Percentiles rank a stretch among this genome's conserved stretches.
Evolutionary conservation across 2,113 vertebrate species (phyloP).

Genomic region (Rhinoderma darwinii): DNA sequence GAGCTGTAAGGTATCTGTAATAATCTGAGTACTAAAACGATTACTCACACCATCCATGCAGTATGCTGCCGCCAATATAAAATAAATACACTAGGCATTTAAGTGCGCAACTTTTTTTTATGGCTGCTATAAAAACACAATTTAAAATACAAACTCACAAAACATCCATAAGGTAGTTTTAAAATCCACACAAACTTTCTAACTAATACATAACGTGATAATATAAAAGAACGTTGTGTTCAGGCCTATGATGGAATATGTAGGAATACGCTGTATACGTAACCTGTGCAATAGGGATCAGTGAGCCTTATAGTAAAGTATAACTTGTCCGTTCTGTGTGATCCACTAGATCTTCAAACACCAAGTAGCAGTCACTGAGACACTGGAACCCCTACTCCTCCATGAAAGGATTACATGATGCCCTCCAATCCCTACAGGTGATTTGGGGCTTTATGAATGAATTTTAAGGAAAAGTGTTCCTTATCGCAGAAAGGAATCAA

Average conservation of each 20-base stretch:
- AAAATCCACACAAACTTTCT: not conserved
- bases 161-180: not conserved
- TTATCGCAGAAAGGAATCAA: too few species aligned
- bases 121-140: constrained; percentile 17
- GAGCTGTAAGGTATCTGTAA: too few species aligned
- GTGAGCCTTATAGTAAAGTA: not conserved
- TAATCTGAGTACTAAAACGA: not conserved
- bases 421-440: too few species aligned
- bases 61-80: not conserved
- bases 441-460: too few species aligned
- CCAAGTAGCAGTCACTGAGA: too few species aligned
- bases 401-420: too few species aligned
- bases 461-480: too few species aligned
- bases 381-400: too few species aligned
- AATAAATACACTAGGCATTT: not conserved
- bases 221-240: not conserved
- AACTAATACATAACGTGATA: too few species aligned
- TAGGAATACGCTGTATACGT: not conserved
- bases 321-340: too few species aligned
- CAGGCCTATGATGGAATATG: not conserved
- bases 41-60: not conserved
- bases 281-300: not conserved
- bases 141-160: not conserved
- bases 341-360: too few species aligned
- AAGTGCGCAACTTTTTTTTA: constrained; percentile 26